Evolutionary conservation across 2,797 vertebrate species (phyloP), one percentile per base, ranked within the genome.

Genomic region (Pogonophryne albipinna): DNA sequence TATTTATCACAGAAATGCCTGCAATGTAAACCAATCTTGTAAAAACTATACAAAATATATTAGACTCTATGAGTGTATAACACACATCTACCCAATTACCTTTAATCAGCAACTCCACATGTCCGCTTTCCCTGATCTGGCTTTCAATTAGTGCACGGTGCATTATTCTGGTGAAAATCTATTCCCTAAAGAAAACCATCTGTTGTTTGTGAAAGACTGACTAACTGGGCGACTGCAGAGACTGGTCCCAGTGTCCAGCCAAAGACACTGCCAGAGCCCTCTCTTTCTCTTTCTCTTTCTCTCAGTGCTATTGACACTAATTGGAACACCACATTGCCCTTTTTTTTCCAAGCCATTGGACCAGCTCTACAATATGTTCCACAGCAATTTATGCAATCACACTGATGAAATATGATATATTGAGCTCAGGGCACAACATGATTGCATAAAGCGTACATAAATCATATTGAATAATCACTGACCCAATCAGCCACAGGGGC

Each of bases 401-500:
- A 81, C 72, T 38, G 45, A 68, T 81, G 44, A 85, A 84, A 82
- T 72, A 72, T 59, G 77, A 66, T 57, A 62, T 20, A 62, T 20
- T 9, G 53, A 62, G 71, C 58, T 50, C 47, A 38, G 49, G 8
- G 70, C 53, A 60, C 62, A 52, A 57, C 56, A 45, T 88, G 80
- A 85, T 80, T 85, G 68, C 76, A 57, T 11, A 60, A 76, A 55
- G 65, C 67, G 34, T 49, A 66, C 63, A 85, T 79, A 77, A 79
- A 82, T 79, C 75, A 79, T 61, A 59, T 58, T 74, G 69, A 88
- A 82, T 78, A 84, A 84, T 84, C 74, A 70, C 76, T 79, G 76
- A 82, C 53, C 77, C 74, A 79, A 74, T 85, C 83, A 71, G 49
- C 41, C 51, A 8, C 51, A 46, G 45, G 23, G 27, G 58, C 52